These are phyloP conservation scores for Acanthopleura granulata DNA, from an alignment of 2,888 invertebrate species.

Conservation along the genomic window DNA sequence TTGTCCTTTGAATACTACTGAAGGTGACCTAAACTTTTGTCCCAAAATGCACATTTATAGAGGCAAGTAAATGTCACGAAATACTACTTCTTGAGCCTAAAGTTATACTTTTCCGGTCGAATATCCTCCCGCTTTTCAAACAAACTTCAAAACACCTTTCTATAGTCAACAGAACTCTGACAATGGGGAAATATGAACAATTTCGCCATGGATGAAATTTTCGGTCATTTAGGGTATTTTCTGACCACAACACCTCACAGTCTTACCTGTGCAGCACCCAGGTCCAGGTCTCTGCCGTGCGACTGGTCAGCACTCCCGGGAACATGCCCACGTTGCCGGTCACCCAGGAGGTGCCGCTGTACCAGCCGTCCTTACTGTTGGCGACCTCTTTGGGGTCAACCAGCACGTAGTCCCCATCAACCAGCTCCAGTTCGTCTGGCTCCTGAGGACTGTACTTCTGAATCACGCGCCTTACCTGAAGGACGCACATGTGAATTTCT, in stretches of 20 bases:
- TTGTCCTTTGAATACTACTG: no score
- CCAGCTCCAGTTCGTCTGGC: conserved; percentile 86
- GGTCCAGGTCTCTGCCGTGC: conserved; percentile 89
- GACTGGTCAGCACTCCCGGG: conserved; percentile 85
- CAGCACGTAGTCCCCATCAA: conserved; percentile 89
- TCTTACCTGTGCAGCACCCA: conserved; percentile 84
- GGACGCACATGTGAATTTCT: background rate
- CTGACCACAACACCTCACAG: background rate
- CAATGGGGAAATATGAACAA: no score
- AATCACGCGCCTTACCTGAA: conserved; percentile 71
- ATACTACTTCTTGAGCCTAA: no score
- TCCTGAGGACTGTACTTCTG: conserved; percentile 55
- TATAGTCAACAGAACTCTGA: no score
- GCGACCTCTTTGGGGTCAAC: conserved; percentile 79
- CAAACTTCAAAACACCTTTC: no score
- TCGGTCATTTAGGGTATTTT: no score
- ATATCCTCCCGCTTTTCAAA: no score
- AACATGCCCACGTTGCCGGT: conserved; percentile 85
- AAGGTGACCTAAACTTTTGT: no score
- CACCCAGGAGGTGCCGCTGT: conserved; percentile 86
- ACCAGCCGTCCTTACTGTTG: conserved; percentile 87
- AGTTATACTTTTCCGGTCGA: no score
- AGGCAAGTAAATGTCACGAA: no score
- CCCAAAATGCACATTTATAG: no score
- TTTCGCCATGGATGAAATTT: no score